Base-by-base conservation (phyloP, 2,113 vertebrate species). In the Salvelinus alpinus region DNA sequence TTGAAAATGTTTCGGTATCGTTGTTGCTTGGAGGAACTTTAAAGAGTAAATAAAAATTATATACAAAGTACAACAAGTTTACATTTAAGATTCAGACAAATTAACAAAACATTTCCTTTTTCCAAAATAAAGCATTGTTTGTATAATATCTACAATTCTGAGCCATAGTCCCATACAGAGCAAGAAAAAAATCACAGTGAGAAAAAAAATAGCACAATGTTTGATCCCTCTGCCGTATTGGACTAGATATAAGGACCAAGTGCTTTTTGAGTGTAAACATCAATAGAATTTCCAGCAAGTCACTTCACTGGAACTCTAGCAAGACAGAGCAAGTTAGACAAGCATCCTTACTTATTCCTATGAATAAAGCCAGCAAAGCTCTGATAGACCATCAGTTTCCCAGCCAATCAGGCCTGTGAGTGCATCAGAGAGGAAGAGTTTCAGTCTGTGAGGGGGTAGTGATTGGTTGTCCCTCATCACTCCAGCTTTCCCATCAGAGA, bases 401-500 rank as follows among this genome's bases (percentile, higher is more conserved):
- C 4, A 18, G 25, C 25, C 14, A 29, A 31, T 25, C 25, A 66
- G 64, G 29, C 13, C 64, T 31, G 13, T 25, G 14, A 5, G 24
- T 25, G 27, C 64, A 14, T 25, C 64, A 27, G 64, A 65, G n/a
- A 25, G 27, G 62, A 64, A 24, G 16, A 16, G 27, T 66, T 34
- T 14, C 27, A 34, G 66, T 68, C 31, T 68, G 66, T 25, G 31
- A 8, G 29, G 12, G 31, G 29, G 29, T 13, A 34, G 29, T 18
- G 4, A 29, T 12, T 8, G 20, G 66, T 34, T 8, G 9, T 9
- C 9, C 4, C 22, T 92, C 88, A 92, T 70, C 60, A 78, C 64
- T 78, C 84, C 66, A 89, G 75, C 9, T 38, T 44, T 0, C 20
- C 69, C 89, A 92, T 91, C 77, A 93, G 79, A 0, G 86, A 85